Percentiles rank a stretch among this genome's conserved stretches.
Conservation (phyloP, 2,797 vertebrate species). For the Podarcis lilfordi region DNA sequence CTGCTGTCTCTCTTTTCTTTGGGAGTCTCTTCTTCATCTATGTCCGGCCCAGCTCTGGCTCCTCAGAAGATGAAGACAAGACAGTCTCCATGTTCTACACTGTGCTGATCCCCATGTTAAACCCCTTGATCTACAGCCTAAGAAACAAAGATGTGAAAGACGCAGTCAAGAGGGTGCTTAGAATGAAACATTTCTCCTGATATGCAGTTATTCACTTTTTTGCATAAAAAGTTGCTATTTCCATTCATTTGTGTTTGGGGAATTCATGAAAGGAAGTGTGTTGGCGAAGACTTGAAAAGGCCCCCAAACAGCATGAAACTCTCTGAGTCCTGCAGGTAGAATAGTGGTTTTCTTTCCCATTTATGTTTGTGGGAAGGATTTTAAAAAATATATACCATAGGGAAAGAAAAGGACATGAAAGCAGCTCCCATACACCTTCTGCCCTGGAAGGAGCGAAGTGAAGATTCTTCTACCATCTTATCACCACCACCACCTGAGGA, state of each 20-base stretch:
- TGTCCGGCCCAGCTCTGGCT: conserved; percentile 52
- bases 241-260: neutral
- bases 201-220: conserved; percentile 3
- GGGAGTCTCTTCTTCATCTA: conserved; percentile 45
- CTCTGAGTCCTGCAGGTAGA: too few relatives aligned
- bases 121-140: conserved; percentile 68
- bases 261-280: neutral
- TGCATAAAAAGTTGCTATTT: neutral
- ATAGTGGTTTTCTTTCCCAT: too few relatives aligned
- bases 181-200: neutral
- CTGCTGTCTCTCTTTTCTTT: conserved; percentile 36
- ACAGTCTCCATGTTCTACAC: conserved; percentile 63
- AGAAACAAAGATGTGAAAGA: conserved; percentile 68
- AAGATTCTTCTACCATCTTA: too few relatives aligned
- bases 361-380: too few relatives aligned
- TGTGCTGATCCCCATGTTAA: conserved; percentile 66
- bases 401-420: too few relatives aligned
- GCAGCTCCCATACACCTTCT: too few relatives aligned
- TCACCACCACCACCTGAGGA: too few relatives aligned
- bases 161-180: conserved; percentile 49
- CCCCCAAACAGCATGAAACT: too few relatives aligned
- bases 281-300: too few relatives aligned
- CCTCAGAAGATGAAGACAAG: conserved; percentile 55
- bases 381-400: too few relatives aligned
- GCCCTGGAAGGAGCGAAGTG: too few relatives aligned